Conservation (phyloP, 2,888 invertebrate genomes). For the Isoperla grammatica region DNA sequence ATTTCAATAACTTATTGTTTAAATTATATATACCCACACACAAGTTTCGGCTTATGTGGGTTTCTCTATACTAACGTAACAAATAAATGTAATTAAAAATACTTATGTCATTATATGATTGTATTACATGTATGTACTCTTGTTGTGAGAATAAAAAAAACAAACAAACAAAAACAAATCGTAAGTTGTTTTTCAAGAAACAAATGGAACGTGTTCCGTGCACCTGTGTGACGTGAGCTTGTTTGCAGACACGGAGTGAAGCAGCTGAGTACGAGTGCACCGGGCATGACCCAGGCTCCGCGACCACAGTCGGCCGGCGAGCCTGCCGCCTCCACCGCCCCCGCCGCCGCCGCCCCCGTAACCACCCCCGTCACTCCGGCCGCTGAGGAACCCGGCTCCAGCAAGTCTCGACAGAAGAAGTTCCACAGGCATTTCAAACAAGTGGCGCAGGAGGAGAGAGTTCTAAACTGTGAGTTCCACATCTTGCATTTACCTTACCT, state of each 20-base stretch:
- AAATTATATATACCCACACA: too few relatives aligned
- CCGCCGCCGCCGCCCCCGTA: slow-evolving; percentile 38
- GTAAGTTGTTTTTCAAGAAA: too few relatives aligned
- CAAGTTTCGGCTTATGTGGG: too few relatives aligned
- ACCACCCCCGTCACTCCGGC: slow-evolving; percentile 36
- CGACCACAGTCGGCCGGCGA: slow-evolving; percentile 41
- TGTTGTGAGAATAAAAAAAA: too few relatives aligned
- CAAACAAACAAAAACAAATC: too few relatives aligned
- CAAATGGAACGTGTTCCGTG: too few relatives aligned
- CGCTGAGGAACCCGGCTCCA: slow-evolving; percentile 50
- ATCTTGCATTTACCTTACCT: not conserved
- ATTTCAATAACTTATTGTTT: too few relatives aligned
- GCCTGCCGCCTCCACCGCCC: slow-evolving; percentile 44
- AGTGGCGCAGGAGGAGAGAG: slow-evolving; percentile 76
- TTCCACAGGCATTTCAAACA: slow-evolving; percentile 79
- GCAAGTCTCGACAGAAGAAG: slow-evolving; percentile 78
- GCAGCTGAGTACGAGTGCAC: slow-evolving; percentile 41
- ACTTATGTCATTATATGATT: too few relatives aligned
- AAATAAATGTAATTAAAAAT: too few relatives aligned
- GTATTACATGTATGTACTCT: too few relatives aligned
- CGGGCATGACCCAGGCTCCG: slow-evolving; percentile 41
- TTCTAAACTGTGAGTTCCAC: slow-evolving; percentile 73
- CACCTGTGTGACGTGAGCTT: too few relatives aligned
- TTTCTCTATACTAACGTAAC: too few relatives aligned
- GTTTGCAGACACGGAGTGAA: slow-evolving; percentile 26